Conservation (phyloP, 2,797 vertebrate species). For the Silurus aristotelis region DNA sequence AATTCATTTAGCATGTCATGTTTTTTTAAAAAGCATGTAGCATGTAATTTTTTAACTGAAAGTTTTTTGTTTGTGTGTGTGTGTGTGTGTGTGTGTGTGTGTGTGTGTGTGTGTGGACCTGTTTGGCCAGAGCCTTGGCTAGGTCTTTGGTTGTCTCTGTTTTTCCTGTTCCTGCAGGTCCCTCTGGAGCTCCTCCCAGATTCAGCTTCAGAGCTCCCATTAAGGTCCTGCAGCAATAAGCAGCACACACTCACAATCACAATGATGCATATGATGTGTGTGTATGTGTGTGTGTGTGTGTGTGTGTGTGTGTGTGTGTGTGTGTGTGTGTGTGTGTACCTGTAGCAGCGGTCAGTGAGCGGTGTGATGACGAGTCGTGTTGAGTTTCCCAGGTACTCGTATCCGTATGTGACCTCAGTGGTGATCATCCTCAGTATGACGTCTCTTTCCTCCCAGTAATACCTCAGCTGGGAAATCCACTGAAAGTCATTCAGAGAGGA, state of each 20-base stretch:
- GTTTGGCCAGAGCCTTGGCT: constrained; percentile 95
- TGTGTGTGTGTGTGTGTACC: constrained; percentile 67
- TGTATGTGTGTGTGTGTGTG: background rate
- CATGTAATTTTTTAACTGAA: background rate
- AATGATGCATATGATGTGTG: background rate
- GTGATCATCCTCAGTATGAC: constrained; percentile 91
- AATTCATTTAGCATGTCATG: background rate
- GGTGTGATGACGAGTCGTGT: constrained; percentile 89
- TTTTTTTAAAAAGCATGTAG: no score
- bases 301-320: background rate
- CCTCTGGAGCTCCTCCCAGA: constrained; percentile 93
- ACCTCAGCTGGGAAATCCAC: constrained; percentile 92
- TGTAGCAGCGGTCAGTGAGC: constrained; percentile 91
- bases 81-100: constrained; percentile 28
- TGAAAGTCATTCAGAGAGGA: constrained; percentile 86
- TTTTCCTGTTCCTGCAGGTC: constrained; percentile 94
- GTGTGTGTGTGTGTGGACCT: constrained; percentile 72
- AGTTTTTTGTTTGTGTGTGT: background rate
- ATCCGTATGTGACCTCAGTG: constrained; percentile 86
- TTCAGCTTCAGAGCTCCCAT: constrained; percentile 94
- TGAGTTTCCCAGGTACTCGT: constrained; percentile 94
- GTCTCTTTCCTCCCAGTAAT: constrained; percentile 83
- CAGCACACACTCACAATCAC: background rate
- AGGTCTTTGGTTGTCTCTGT: constrained; percentile 97
- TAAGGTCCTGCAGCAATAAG: constrained; percentile 77